Percentiles rank a stretch among this genome's conserved stretches.
These are phyloP conservation scores for Eonycteris spelaea DNA, from an alignment of 2,113 vertebrate genomes.

Conservation along the genomic window DNA sequence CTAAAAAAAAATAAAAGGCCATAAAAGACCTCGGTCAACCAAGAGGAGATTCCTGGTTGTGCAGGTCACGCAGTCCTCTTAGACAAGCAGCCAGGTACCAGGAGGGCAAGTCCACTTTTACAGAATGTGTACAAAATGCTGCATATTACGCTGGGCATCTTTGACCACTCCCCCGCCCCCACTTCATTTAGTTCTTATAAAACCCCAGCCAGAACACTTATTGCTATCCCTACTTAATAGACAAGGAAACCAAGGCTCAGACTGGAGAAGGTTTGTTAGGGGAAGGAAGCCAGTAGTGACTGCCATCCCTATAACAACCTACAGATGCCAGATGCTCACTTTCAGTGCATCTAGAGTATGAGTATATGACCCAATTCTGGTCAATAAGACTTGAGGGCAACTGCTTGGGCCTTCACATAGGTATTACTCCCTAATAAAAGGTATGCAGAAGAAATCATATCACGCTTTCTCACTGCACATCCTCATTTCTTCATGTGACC, in stretches of 20 bases:
- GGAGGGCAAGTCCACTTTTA: not conserved
- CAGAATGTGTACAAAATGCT: not conserved
- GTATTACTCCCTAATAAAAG: not conserved
- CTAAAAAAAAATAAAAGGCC: not conserved
- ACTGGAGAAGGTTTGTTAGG: not conserved
- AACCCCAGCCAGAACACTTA: not conserved
- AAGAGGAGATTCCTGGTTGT: not conserved
- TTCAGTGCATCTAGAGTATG: not conserved
- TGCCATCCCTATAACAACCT: not conserved
- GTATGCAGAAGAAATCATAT: not conserved
- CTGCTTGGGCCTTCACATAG: not conserved
- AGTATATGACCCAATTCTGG: not conserved
- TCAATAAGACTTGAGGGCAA: not conserved
- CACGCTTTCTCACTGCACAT: not conserved
- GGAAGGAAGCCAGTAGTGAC: not conserved
- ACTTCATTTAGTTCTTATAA: not conserved
- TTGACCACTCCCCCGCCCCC: not conserved
- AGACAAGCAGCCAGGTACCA: not conserved
- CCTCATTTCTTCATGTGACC: not conserved
- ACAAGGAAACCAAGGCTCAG: not conserved
- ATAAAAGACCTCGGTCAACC: not conserved
- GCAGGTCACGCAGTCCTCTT: not conserved
- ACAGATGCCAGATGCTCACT: not conserved
- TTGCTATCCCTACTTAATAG: not conserved
- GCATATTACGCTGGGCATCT: not conserved